Percentiles rank a stretch among this genome's conserved stretches.
Conservation (phyloP, 2,888 invertebrate genomes). For the Dilophus febrilis region DNA sequence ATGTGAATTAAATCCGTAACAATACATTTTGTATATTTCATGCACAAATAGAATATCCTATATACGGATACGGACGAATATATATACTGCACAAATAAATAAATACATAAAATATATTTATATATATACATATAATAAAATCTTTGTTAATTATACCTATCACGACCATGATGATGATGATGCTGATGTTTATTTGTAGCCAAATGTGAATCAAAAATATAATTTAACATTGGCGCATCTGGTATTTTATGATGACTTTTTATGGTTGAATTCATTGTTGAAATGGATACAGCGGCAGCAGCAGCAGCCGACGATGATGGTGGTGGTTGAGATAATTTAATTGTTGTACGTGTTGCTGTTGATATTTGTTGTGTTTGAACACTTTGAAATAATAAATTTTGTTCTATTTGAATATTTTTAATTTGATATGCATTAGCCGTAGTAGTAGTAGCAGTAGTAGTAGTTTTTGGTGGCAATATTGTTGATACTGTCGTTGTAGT, state of each 20-base stretch:
- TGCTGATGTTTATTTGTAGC: slow-evolving; percentile 55
- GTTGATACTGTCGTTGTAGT: no score
- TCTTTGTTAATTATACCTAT: slow-evolving; percentile 15
- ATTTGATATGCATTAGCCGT: neutral
- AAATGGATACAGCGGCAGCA: no score
- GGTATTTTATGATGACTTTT: slow-evolving; percentile 38
- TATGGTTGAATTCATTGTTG: slow-evolving; percentile 18
- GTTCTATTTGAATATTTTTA: neutral
- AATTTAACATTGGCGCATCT: slow-evolving; percentile 54
- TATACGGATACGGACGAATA: no score
- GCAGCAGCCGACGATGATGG: no score
- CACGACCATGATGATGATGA: no score
- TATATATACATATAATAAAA: no score
- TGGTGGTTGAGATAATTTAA: slow-evolving; percentile 6
- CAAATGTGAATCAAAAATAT: slow-evolving; percentile 53
- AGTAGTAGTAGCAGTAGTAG: neutral
- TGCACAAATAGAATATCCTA: no score
- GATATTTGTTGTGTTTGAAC: neutral
- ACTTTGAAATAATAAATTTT: neutral
- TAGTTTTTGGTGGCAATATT: no score
- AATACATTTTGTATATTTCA: no score
- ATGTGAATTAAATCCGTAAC: no score
- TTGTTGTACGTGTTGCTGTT: slow-evolving; percentile 4
- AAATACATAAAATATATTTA: no score
- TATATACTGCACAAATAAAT: no score